phyloP scores from a whole-genome alignment of 92 coral and sea anemone species.

The Galaxea fascicularis region DNA sequence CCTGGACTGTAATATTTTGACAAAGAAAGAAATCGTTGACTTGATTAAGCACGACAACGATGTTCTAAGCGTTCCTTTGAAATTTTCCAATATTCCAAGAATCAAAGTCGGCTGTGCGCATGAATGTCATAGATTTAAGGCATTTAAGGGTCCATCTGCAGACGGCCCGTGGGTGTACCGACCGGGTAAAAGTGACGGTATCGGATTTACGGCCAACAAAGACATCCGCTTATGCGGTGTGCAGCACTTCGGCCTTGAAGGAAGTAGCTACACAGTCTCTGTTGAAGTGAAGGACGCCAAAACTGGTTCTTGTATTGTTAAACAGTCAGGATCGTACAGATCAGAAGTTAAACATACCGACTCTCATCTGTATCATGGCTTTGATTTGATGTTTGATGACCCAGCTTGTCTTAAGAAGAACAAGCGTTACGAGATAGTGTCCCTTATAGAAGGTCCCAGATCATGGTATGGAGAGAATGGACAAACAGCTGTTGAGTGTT shows the following conservation, averaged over 20 bases:
- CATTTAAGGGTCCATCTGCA: neutral
- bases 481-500: neutral
- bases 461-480: neutral
- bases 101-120: too few relatives aligned
- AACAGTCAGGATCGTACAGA: constrained; percentile 2
- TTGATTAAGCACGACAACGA: neutral
- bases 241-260: neutral
- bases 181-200: neutral
- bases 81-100: neutral
- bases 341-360: neutral
- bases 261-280: neutral
- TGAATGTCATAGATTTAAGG: neutral
- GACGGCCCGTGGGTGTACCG: neutral
- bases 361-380: neutral
- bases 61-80: neutral
- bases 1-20: neutral
- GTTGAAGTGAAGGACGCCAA: neutral
- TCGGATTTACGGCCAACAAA: constrained; percentile 3
- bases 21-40: neutral
- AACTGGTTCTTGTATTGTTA: neutral
- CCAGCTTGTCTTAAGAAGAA: neutral
- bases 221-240: neutral
- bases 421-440: neutral
- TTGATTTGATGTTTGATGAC: constrained; percentile 9
- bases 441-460: neutral